These are phyloP conservation scores for Apocheima hispidaria DNA, from an alignment of 2,888 invertebrate species.

Conservation along the genomic window DNA sequence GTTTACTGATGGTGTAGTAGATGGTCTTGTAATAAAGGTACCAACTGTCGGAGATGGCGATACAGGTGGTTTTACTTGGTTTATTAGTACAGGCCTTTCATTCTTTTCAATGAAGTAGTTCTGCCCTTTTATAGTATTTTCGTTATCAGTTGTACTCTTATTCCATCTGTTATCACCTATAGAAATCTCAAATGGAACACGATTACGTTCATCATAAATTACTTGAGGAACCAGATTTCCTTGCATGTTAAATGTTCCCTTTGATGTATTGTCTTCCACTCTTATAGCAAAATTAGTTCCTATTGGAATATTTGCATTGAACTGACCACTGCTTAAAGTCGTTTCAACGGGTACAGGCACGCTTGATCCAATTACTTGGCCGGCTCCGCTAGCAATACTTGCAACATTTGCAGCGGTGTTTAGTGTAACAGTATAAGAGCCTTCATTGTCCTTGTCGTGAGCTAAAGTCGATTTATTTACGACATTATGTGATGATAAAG, in stretches of 20 bases:
- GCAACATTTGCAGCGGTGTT: slow-evolving; percentile 76
- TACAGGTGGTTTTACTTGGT: slow-evolving; percentile 20
- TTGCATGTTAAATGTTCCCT: slow-evolving; percentile 66
- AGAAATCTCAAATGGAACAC: slow-evolving; percentile 55
- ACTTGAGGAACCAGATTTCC: slow-evolving; percentile 56
- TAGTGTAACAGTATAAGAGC: slow-evolving; percentile 71
- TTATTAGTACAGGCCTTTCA: slow-evolving; percentile 36
- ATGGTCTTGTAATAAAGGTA: slow-evolving; percentile 43
- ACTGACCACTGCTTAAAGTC: slow-evolving; percentile 59
- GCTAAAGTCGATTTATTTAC: slow-evolving; percentile 60
- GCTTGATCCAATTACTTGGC: slow-evolving; percentile 73
- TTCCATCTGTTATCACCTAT: slow-evolving; percentile 76
- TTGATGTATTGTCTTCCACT: slow-evolving; percentile 74
- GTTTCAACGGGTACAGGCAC: slow-evolving; percentile 69
- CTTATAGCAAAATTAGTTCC: slow-evolving; percentile 81
- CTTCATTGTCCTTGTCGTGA: slow-evolving; percentile 60
- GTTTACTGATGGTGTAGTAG: slow-evolving; percentile 62
- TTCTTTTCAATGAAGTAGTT: slow-evolving; percentile 47
- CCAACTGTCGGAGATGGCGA: slow-evolving; percentile 17
- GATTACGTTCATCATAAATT: slow-evolving; percentile 54
- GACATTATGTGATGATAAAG: slow-evolving; percentile 56
- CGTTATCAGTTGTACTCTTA: slow-evolving; percentile 56
- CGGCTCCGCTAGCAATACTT: slow-evolving; percentile 58
- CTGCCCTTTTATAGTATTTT: slow-evolving; percentile 31
- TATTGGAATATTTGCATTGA: slow-evolving; percentile 80